A percentile compares a stretch with the other conserved stretches of the same genome.
These are phyloP conservation scores for Coelopa pilipes DNA, from an alignment of 2,888 invertebrate genomes.

Conservation along the genomic window DNA sequence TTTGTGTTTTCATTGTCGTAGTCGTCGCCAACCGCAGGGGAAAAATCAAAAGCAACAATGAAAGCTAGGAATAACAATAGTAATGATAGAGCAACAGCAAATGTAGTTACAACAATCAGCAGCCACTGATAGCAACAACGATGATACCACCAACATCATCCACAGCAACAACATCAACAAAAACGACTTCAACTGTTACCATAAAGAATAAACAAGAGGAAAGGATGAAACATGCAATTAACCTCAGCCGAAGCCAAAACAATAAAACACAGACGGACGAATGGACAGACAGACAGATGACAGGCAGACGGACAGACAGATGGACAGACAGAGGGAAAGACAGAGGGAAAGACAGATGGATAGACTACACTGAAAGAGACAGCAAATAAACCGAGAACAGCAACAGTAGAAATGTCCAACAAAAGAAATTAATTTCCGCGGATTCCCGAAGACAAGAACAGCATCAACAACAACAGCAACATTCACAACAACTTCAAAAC, in stretches of 20 bases:
- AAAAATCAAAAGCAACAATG: background rate
- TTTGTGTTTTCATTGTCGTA: background rate
- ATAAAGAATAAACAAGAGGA: no score
- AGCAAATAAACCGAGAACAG: background rate
- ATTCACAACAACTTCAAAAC: no score
- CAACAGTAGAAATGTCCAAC: background rate
- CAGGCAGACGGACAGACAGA: no score
- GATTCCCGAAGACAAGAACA: no score
- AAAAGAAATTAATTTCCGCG: constrained; percentile 24
- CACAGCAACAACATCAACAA: no score
- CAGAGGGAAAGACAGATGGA: constrained; percentile 33
- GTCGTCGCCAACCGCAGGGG: background rate
- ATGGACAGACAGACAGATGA: no score
- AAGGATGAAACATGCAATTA: constrained; percentile 41
- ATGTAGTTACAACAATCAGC: background rate
- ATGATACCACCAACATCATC: background rate
- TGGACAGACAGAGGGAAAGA: no score
- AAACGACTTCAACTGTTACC: no score
- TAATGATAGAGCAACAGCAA: background rate
- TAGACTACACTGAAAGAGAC: no score
- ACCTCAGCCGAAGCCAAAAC: constrained; percentile 43
- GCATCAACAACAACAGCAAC: no score
- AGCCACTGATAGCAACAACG: constrained; percentile 14
- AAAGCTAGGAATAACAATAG: background rate
- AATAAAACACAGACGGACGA: constrained; percentile 48